A percentile compares a stretch with the other conserved stretches of the same genome.
Conservation (phyloP, 1,140 invertebrate species). For the Zaprionus kolodkinae region DNA sequence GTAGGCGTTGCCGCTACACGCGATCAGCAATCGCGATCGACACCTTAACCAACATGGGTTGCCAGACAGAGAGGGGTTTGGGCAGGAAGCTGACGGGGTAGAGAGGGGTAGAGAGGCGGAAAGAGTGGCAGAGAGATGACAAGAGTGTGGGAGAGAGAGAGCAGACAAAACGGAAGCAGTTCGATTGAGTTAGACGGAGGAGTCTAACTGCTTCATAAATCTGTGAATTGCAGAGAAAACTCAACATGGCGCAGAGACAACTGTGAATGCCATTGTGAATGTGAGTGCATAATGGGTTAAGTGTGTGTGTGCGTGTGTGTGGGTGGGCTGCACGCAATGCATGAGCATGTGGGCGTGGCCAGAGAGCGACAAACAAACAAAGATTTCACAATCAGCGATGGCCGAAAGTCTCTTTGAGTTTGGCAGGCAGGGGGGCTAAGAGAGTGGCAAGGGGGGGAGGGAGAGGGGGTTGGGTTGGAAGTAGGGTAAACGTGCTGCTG, state of each 20-base stretch:
- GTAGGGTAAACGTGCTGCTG: slow-evolving; percentile 21
- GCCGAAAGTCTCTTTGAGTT: slow-evolving; percentile 74
- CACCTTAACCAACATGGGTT: background rate
- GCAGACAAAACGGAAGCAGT: slow-evolving; percentile 4
- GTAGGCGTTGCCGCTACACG: slow-evolving; percentile 43
- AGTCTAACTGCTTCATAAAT: too few species aligned
- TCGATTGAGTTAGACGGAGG: slow-evolving; percentile 34
- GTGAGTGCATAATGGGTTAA: slow-evolving; percentile 30
- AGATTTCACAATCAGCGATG: slow-evolving; percentile 77
- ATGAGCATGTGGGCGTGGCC: slow-evolving; percentile 5
- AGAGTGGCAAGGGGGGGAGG: background rate
- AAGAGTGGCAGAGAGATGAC: too few species aligned
- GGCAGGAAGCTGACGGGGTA: background rate
- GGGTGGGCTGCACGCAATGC: background rate
- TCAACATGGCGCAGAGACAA: too few species aligned
- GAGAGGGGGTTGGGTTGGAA: background rate
- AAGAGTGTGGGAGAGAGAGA: background rate
- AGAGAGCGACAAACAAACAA: slow-evolving; percentile 64
- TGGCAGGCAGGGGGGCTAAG: slow-evolving; percentile 18
- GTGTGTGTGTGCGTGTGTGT: slow-evolving; percentile 31
- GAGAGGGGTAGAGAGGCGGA: background rate
- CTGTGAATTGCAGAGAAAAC: too few species aligned
- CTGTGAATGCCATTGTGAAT: background rate
- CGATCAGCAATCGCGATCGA: slow-evolving; percentile 47
- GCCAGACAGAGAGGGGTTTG: too few species aligned